Evolutionary conservation across 53 echinoderm and acorn worm species (phyloP), one percentile per base, ranked within the genome.

Genomic region (Temnopleurus reevesii): DNA sequence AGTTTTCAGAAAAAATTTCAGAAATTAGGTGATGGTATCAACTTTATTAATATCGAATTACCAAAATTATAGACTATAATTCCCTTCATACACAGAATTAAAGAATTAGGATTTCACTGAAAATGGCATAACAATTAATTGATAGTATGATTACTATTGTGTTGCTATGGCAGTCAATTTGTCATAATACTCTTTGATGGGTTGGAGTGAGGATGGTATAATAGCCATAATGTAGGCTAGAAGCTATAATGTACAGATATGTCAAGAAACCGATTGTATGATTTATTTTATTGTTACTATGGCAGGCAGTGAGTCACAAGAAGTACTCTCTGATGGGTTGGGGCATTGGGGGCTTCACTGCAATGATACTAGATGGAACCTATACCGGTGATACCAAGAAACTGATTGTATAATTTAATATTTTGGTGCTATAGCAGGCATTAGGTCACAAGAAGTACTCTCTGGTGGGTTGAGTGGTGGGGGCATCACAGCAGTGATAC

Each of bases 401-500:
- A 86, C 86, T 97, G 1, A 81, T 93, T 5, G 27, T 95, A 4
- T 96, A 93, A n/a, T n/a, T n/a, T 17, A 9, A 53, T 59, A 6
- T 59, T 21, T 59, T 59, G 60, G 12, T 59, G 6, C 13, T n/a
- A 9, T n/a, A 6, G 6, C 46, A 95, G 95, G 92, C 92, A 7
- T 81, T 97, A 8, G 98, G 98, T 2, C 90, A 94, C 57, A 86
- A 90, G 28, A 81, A 82, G 21, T 97, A 83, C 77, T 95, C 92
- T 21, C 84, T 90, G 10, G 91, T 97, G 41, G 98, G 98, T 6
- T 97, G 98, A 97, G 98, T 88, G 98, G 95, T 81, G 97, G 98
- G 23, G 98, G 76, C 28, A 97, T 92, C 3, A 55, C 77, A 35
- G 98, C 89, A 19, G 63, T 89, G 77, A 93, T 95, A 3, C 90